Conservation (phyloP, 2,113 vertebrate genomes). For the Myxocyprinus asiaticus region DNA sequence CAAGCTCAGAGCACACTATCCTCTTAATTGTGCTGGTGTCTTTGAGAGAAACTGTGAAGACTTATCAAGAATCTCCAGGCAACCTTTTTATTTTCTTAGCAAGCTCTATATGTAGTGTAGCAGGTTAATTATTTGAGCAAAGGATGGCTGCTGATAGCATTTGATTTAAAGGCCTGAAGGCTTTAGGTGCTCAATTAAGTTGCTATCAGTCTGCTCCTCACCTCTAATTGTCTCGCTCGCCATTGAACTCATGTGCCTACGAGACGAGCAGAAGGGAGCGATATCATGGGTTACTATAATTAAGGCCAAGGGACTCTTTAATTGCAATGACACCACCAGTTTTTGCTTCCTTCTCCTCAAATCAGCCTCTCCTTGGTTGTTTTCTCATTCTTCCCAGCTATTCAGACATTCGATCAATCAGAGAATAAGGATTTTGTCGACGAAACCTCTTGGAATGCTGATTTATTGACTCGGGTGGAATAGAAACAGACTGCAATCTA, state of each 20-base stretch:
- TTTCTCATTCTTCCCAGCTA: conserved; percentile 70
- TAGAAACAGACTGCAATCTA: conserved; percentile 43
- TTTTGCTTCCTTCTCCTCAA: conserved; percentile 84
- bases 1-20: not conserved
- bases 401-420: conserved; percentile 86
- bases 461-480: conserved; percentile 59
- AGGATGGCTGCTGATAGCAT: conserved; percentile 87
- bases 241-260: conserved; percentile 86
- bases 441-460: conserved; percentile 45
- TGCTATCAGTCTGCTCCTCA: conserved; percentile 92
- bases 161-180: conserved; percentile 95
- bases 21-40: conserved; percentile 52
- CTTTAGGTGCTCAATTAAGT: conserved; percentile 98
- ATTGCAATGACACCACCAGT: conserved; percentile 95
- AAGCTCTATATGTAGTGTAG: conserved; percentile 44
- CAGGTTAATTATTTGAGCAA: conserved; percentile 92
- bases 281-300: conserved; percentile 93
- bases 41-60: conserved; percentile 41
- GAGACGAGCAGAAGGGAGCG: conserved; percentile 65
- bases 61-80: conserved; percentile 30
- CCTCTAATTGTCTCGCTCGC: conserved; percentile 93
- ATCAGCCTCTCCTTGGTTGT: conserved; percentile 84
- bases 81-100: conserved; percentile 51
- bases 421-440: conserved; percentile 75
- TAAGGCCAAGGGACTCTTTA: conserved; percentile 97